Percentiles rank a stretch among this genome's conserved stretches.
These are phyloP conservation scores for Pseudomyrmex sp. DNA, from an alignment of 1,140 invertebrate genomes.

Conservation along the genomic window DNA sequence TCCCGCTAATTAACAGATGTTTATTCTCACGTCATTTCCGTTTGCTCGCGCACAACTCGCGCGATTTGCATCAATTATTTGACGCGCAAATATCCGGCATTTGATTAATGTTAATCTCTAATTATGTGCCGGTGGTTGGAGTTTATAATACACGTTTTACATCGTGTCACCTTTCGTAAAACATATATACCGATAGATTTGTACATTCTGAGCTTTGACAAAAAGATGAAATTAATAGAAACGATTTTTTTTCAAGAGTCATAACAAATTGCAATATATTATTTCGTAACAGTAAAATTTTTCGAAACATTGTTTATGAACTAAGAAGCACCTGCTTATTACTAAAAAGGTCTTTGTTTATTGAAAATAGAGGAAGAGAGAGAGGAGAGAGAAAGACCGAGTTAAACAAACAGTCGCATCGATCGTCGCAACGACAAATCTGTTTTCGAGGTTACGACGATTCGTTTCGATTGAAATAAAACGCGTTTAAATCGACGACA, in stretches of 20 bases:
- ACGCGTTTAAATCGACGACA: conserved; percentile 1
- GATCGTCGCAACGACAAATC: not conserved
- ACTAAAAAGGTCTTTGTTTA: too few relatives aligned
- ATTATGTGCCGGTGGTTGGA: not conserved
- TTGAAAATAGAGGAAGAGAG: too few relatives aligned
- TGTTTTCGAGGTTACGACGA: not conserved
- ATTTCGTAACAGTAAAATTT: too few relatives aligned
- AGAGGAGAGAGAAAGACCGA: too few relatives aligned
- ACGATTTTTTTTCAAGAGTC: not conserved
- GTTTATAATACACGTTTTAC: not conserved
- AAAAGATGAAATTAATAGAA: too few relatives aligned
- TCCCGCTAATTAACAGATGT: conserved; percentile 25
- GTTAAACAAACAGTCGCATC: not conserved
- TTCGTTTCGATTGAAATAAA: conserved; percentile 14
- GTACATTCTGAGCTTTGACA: too few relatives aligned
- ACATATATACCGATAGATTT: not conserved
- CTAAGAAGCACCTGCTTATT: not conserved
- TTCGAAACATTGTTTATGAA: not conserved
- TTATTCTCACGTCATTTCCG: not conserved
- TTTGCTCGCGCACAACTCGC: not conserved
- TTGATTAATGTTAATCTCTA: conserved; percentile 22
- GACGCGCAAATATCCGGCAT: conserved; percentile 6
- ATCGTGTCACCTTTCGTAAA: not conserved
- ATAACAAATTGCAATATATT: not conserved
- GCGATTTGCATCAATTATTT: conserved; percentile 19